These are phyloP conservation scores for Platygyra sinensis DNA, from an alignment of 64 coral and sea anemone species.

Conservation along the genomic window DNA sequence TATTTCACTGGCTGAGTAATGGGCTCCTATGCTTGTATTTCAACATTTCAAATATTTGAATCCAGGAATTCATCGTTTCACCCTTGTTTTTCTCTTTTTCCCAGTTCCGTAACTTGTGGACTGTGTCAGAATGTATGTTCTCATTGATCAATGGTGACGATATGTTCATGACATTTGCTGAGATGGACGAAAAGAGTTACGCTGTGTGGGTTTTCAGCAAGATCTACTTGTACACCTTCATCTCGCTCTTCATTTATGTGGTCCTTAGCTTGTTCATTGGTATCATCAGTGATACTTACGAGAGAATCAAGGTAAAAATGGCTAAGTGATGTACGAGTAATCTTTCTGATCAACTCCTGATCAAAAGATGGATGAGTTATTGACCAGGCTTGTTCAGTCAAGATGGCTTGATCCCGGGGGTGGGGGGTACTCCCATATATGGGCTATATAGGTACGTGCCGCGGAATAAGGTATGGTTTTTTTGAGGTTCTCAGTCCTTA, in stretches of 20 bases:
- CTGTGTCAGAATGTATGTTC: slow-evolving; percentile 85
- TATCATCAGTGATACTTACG: slow-evolving; percentile 97
- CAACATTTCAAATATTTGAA: background rate
- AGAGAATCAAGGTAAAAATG: slow-evolving; percentile 88
- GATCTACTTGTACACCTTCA: slow-evolving; percentile 89
- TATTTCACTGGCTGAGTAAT: too few species aligned
- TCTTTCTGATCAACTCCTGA: too few species aligned
- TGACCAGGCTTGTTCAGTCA: too few species aligned
- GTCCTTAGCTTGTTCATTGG: slow-evolving; percentile 98
- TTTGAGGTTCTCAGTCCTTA: too few species aligned
- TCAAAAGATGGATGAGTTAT: too few species aligned
- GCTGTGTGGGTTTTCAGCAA: slow-evolving; percentile 92
- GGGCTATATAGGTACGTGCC: too few species aligned
- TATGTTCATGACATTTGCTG: slow-evolving; percentile 88
- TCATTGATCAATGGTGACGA: slow-evolving; percentile 98
- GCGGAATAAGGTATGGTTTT: too few species aligned
- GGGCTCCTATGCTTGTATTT: too few species aligned
- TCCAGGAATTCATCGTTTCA: background rate
- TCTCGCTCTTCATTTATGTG: slow-evolving; percentile 94
- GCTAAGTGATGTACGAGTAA: background rate
- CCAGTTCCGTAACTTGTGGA: slow-evolving; percentile 71
- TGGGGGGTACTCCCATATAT: too few species aligned
- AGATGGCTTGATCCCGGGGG: too few species aligned
- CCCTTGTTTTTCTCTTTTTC: background rate
- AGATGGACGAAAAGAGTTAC: slow-evolving; percentile 56